These are phyloP conservation scores for Trachurus trachurus DNA, from an alignment of 2,797 vertebrate genomes.

Conservation along the genomic window DNA sequence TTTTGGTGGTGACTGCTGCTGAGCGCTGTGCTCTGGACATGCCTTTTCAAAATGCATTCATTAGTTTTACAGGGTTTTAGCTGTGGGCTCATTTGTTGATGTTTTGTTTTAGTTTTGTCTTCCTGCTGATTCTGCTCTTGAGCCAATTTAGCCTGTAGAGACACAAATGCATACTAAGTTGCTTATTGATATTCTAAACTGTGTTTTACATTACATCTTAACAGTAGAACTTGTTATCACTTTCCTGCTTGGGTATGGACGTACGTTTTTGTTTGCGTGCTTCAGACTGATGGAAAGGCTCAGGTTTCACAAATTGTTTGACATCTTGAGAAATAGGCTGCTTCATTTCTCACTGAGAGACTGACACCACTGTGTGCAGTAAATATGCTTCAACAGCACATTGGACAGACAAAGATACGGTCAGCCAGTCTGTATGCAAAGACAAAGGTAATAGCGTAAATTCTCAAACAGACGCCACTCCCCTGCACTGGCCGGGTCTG, in stretches of 20 bases:
- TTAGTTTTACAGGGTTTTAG: slow-evolving; percentile 57
- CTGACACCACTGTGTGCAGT: background rate
- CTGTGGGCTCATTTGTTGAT: slow-evolving; percentile 54
- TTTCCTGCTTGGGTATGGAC: background rate
- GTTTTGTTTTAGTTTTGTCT: slow-evolving; percentile 54
- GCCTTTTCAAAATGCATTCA: slow-evolving; percentile 47
- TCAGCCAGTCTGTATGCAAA: no score
- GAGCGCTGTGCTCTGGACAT: slow-evolving; percentile 34
- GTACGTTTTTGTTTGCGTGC: background rate
- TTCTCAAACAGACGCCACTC: no score
- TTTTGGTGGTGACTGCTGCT: slow-evolving; percentile 5
- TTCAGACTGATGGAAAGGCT: background rate
- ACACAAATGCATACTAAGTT: slow-evolving; percentile 62
- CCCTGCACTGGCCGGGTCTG: no score
- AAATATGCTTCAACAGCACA: background rate
- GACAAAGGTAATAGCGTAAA: no score
- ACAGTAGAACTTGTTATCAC: slow-evolving; percentile 23
- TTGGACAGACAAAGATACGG: background rate
- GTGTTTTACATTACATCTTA: slow-evolving; percentile 40
- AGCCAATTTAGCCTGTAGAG: slow-evolving; percentile 51
- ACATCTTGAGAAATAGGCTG: background rate
- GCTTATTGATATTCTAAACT: slow-evolving; percentile 53
- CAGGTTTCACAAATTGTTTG: background rate
- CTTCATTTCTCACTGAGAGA: background rate
- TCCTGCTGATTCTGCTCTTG: slow-evolving; percentile 46